Base-by-base conservation (phyloP, 2,113 vertebrate genomes). In the Ceyx margarethae region DNA sequence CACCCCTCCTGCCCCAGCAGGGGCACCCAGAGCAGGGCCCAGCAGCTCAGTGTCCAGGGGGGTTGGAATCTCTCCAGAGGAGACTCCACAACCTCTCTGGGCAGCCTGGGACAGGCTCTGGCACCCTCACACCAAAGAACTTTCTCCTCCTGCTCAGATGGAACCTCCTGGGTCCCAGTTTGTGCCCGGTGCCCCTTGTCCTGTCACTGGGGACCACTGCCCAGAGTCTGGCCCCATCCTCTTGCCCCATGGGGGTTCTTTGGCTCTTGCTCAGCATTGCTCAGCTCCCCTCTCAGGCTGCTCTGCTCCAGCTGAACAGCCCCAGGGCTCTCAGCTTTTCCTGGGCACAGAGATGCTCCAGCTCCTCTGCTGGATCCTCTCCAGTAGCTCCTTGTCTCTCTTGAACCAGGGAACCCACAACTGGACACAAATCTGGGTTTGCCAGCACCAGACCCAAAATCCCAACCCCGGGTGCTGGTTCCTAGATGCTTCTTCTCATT, bases 371-470 rank as follows among this genome's bases (percentile, higher is more conserved):
- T 56, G 54, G 29, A 31, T 29, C 31, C 54, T 56, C 29, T 56
- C 54, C 17, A 56, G 29, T 31, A 56, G 54, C 16, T 56, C 28
- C 53, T 29, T 28, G 28, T 54, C 28, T 53, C 25, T 56, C 29
- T 56, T 16, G 54, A 56, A 31, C 54, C 31, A 29, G 54, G 28
- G 29, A 56, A 29, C 54, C 54, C 54, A 56, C 28, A 9, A 56
- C 28, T 18, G 29, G 29, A 56, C 26, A 31, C 28, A 56, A 31
- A 31, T 31, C 3, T 1, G 25, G 17, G 1, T 33, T 20, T 2
- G 60, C 43, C 48, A 9, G 15, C 0, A 7, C 31, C 45, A 5
- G 9, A 23, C 37, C 48, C n/a, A 9, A 4, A 0, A 7, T 37
- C 43, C 22, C 76, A 42, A 43, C 37, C 7, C 1, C 2, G 31